Evolutionary conservation across 2,888 invertebrate genomes (phyloP), one percentile per base, ranked within the genome.

Genomic region (Nudaria mundana): DNA sequence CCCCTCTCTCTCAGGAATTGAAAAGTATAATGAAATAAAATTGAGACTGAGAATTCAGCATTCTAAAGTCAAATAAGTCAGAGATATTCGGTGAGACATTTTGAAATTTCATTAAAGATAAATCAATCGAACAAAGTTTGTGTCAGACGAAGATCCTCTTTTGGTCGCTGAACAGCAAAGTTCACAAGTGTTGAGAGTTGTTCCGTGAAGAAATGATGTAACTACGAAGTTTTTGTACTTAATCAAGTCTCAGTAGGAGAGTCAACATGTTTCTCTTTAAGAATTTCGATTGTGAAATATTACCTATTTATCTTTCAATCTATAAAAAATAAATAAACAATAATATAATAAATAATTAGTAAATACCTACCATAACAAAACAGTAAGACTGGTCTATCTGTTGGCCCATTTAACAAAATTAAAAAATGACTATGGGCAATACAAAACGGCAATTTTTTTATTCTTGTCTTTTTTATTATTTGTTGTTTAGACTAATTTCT

Each of bases 171-270:
- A 28, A 14, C 28, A 28, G 28, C n/a, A 28, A 28, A 28, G 28
- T 28, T 28, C 13, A 14, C 28, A 28, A 14, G 28, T 28, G 28
- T 28, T 28, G 14, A 14, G 28, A 14, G 28, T 28, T 28, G 28
- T 28, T 28, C 28, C 28, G 14, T 15, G 28, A 28, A 28, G 28
- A 28, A n/a, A 28, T 28, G 28, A 15, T 13, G 28, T 6, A 28
- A 28, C 15, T 28, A 28, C 28, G 14, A 28, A 28, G 28, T 28
- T 28, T 28, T 28, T 28, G 28, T 28, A 28, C 28, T 28, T 28
- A 28, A 28, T 28, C 28, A 28, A 28, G 28, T n/a, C 28, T n/a
- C 20, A 11, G 24, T 16, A n/a, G n/a, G n/a, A n/a, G 30, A 28
- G 10, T 37, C 2, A 1, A 28, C 2, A 8, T 4, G 28, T 5